phyloP scores from a whole-genome alignment of 2,797 vertebrate species.

The Ctenochaetus hawaiiensis region DNA sequence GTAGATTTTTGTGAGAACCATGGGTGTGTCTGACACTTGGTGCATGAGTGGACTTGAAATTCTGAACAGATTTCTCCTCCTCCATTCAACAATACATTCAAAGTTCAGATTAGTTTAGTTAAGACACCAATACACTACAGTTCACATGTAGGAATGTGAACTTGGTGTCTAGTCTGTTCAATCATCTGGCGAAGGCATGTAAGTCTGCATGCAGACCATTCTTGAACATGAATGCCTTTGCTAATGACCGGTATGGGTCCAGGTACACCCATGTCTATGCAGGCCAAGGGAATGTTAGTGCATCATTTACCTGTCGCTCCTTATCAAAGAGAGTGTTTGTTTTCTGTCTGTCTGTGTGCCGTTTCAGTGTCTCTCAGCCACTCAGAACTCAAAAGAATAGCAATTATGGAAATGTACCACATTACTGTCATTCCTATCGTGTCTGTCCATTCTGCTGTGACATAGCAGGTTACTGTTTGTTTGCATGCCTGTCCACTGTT shows the following conservation, averaged over 20 bases:
- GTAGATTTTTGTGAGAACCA: neutral
- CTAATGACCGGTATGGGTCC: conserved; percentile 13
- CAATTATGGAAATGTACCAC: conserved; percentile 60
- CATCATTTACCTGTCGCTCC: conserved; percentile 45
- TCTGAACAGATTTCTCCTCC: too few relatives aligned
- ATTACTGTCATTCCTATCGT: conserved; percentile 49
- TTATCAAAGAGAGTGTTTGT: conserved; percentile 44
- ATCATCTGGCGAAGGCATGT: neutral
- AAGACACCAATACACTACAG: neutral
- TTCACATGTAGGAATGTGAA: conserved; percentile 25
- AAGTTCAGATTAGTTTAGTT: neutral
- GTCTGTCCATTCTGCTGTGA: conserved; percentile 24
- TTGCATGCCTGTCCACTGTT: conserved; percentile 3
- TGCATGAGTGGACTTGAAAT: neutral
- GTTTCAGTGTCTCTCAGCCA: conserved; percentile 17
- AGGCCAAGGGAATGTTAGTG: conserved; percentile 21
- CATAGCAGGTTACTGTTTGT: conserved; percentile 31
- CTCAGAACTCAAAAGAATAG: conserved; percentile 46
- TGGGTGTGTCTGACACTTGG: neutral
- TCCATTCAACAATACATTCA: neutral
- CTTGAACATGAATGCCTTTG: conserved; percentile 24
- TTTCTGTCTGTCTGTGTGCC: conserved; percentile 22
- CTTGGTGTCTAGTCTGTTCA: conserved; percentile 17
- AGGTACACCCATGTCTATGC: conserved; percentile 32
- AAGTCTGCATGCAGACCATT: conserved; percentile 52